Base-by-base conservation (phyloP, 2,797 vertebrate genomes). In the Bovichtus variegatus region DNA sequence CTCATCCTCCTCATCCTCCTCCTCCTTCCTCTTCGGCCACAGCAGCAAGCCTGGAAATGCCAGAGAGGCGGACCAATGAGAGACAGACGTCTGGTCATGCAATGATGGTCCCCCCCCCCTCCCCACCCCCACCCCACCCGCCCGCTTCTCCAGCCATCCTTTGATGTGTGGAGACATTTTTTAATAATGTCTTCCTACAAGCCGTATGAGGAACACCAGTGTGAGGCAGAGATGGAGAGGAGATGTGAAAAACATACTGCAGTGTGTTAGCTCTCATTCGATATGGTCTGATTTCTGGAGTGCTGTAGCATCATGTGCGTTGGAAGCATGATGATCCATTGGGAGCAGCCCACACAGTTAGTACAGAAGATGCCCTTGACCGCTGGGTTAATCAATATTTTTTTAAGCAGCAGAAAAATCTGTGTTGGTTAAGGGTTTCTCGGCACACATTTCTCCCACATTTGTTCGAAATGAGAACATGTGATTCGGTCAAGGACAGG, bases 101-200 rank as follows among this genome's bases (percentile, higher is more conserved):
- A 81, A 70, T 80, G 86, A 86, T 82, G 81, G 54, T 60, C 50
- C 74, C 80, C 16, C 61, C 46, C 2, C 7, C 4, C 9, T 15
- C 12, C 11, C 29, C 25, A 29, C 5, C 29, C 6, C 31, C 7
- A 31, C 31, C 8, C 31, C n/a, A n/a, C n/a, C n/a, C 50, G 0
- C 62, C 59, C 13, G 18, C 60, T 53, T 74, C 83, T 72, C 49
- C 44, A 71, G 80, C 84, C 81, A 76, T 74, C 84, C 82, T 93
- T 91, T 94, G 89, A 94, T 93, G 88, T 89, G 87, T 21, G 55
- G 90, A 89, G 83, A 90, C 87, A 88, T 92, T 92, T n/a, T 94
- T 92, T 81, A 88, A 82, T 87, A 91, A 87, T 74, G 47, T 87
- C 76, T 78, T 80, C 62, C 63, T 87, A 70, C n/a, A 16, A 86